Evolutionary conservation across 2,113 vertebrate genomes (phyloP).

Genomic region (Chionodraco myersi): DNA sequence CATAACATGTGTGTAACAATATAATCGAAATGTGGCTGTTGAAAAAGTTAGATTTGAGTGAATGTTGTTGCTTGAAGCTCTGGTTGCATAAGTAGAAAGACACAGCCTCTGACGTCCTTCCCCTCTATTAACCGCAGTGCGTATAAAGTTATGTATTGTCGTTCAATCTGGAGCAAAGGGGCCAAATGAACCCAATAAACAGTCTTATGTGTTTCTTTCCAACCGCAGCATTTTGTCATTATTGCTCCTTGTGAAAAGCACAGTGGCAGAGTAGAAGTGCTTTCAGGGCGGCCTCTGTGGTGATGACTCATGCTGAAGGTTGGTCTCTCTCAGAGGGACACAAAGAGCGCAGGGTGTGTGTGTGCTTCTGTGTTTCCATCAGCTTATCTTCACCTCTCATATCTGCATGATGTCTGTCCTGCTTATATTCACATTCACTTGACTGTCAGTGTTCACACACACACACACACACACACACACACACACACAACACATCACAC

Average conservation of each 20-base stretch:
- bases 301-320: constrained; percentile 45
- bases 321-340: constrained; percentile 14
- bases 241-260: background rate
- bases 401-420: constrained; percentile 22
- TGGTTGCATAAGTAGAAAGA: background rate
- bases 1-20: background rate
- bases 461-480: background rate
- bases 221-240: background rate
- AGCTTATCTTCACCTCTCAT: constrained; percentile 17
- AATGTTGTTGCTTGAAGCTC: background rate
- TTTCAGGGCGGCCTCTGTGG: background rate
- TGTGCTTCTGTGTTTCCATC: background rate
- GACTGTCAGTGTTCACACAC: background rate
- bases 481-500: no score
- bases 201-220: background rate
- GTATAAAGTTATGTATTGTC: no score
- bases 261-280: background rate
- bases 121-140: background rate
- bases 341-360: constrained; percentile 10
- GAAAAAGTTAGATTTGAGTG: background rate
- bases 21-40: no score
- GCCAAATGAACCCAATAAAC: background rate
- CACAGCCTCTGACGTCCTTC: background rate
- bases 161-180: background rate
- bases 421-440: constrained; percentile 29